Conservation (phyloP, 35 echinoderm and acorn worm genomes). For the Lytechinus variegatus region DNA sequence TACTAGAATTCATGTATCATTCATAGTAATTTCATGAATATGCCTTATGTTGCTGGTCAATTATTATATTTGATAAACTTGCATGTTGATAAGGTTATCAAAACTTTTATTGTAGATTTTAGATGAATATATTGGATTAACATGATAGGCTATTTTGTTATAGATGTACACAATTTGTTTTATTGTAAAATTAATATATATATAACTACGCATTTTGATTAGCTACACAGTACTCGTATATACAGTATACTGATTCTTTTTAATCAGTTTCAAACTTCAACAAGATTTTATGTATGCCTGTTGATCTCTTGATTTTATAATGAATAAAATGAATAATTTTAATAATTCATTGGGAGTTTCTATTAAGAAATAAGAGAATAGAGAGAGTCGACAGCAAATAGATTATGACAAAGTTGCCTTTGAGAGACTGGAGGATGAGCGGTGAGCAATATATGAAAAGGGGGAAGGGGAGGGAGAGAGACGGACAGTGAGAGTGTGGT, state of each 20-base stretch:
- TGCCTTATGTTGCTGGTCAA: not conserved
- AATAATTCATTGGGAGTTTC: not conserved
- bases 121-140: not conserved
- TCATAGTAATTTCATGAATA: not conserved
- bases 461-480: not conserved
- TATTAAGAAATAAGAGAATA: not conserved
- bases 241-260: not conserved
- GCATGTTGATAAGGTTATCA: not conserved
- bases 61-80: not conserved
- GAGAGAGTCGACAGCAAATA: not conserved
- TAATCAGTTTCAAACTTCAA: not conserved
- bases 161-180: not conserved
- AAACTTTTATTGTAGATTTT: not conserved
- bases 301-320: not conserved
- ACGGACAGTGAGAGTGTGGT: not conserved
- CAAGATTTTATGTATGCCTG: conserved; percentile 12
- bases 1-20: not conserved
- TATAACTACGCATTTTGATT: not conserved
- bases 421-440: not conserved
- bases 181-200: not conserved
- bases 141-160: not conserved
- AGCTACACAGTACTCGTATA: not conserved
- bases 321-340: not conserved
- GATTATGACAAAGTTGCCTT: not conserved
- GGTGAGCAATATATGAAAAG: too few relatives aligned